Evolutionary conservation across 1,140 invertebrate species (phyloP).

Genomic region (Ruditapes philippinarum): DNA sequence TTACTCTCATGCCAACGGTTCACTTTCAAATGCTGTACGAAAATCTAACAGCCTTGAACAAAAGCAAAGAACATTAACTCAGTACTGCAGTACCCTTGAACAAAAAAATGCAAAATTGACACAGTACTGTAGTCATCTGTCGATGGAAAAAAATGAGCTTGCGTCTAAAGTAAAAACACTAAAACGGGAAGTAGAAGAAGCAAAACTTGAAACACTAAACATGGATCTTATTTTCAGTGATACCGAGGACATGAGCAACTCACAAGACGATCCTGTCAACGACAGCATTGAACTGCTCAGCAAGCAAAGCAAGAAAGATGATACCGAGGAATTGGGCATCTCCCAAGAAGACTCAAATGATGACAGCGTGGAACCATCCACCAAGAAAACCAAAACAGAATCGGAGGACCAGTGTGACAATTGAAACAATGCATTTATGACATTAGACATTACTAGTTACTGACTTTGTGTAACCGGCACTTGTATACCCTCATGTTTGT

Average conservation of each 20-base stretch:
- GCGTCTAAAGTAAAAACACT: conserved; percentile 38
- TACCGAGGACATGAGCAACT: conserved; percentile 26
- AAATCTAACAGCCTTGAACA: conserved; percentile 38
- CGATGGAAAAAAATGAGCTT: conserved; percentile 34
- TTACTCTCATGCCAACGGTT: conserved; percentile 40
- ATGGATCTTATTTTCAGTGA: conserved; percentile 41
- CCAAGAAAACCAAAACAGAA: conserved; percentile 34
- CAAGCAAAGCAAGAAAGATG: conserved; percentile 29
- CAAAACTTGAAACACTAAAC: conserved; percentile 14
- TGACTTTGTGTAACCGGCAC: conserved; percentile 39
- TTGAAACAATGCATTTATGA: not conserved
- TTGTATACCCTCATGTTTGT: conserved; percentile 37
- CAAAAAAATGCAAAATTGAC: conserved; percentile 38
- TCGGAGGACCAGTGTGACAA: conserved; percentile 30
- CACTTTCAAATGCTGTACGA: conserved; percentile 38
- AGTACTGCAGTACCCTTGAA: conserved; percentile 29
- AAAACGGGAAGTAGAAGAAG: conserved; percentile 40
- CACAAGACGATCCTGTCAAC: not conserved
- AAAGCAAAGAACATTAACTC: conserved; percentile 41
- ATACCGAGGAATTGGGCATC: conserved; percentile 30
- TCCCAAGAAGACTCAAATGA: conserved; percentile 16
- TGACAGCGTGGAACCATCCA: conserved; percentile 39
- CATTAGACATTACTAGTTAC: conserved; percentile 26
- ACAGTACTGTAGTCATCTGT: conserved; percentile 40
- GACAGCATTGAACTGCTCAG: conserved; percentile 33